A percentile compares a stretch with the other conserved stretches of the same genome.
Conservation (phyloP, 2,888 invertebrate species). For the Rhagophthalmus giganteus region DNA sequence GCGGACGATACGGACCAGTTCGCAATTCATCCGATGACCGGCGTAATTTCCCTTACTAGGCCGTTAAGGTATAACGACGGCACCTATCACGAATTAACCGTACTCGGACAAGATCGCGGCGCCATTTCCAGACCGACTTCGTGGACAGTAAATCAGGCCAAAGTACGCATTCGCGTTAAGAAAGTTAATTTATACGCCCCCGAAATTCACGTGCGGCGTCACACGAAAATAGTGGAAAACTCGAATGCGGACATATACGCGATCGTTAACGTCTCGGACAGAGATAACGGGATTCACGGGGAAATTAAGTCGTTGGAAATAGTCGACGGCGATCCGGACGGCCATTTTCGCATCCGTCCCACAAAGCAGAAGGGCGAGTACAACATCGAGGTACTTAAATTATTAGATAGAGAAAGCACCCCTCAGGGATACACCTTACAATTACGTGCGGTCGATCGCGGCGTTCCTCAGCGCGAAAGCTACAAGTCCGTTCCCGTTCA, state of each 20-base stretch:
- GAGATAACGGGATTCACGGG: constrained; percentile 83
- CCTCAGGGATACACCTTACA: constrained; percentile 87
- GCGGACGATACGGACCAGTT: constrained; percentile 80
- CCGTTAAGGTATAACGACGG: constrained; percentile 73
- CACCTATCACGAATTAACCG: constrained; percentile 71
- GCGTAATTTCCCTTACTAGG: constrained; percentile 81
- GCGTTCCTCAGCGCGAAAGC: constrained; percentile 75
- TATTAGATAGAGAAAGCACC: constrained; percentile 76
- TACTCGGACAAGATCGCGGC: constrained; percentile 87
- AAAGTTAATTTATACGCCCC: constrained; percentile 87
- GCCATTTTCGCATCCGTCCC: constrained; percentile 79
- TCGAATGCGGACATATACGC: constrained; percentile 86
- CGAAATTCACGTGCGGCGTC: constrained; percentile 76
- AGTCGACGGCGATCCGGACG: constrained; percentile 86
- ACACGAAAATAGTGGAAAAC: constrained; percentile 80
- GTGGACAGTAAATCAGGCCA: constrained; percentile 70
- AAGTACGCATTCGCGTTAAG: constrained; percentile 74
- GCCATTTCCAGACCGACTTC: constrained; percentile 62
- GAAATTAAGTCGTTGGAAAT: constrained; percentile 80
- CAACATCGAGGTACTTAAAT: constrained; percentile 76
- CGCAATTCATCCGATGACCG: constrained; percentile 90
- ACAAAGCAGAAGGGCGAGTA: constrained; percentile 68
- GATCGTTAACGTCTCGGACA: constrained; percentile 81
- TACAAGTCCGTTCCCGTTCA: constrained; percentile 81
- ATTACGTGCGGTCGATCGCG: constrained; percentile 81